phyloP scores from a whole-genome alignment of 2,888 invertebrate species.

The Vandiemenella viatica region DNA sequence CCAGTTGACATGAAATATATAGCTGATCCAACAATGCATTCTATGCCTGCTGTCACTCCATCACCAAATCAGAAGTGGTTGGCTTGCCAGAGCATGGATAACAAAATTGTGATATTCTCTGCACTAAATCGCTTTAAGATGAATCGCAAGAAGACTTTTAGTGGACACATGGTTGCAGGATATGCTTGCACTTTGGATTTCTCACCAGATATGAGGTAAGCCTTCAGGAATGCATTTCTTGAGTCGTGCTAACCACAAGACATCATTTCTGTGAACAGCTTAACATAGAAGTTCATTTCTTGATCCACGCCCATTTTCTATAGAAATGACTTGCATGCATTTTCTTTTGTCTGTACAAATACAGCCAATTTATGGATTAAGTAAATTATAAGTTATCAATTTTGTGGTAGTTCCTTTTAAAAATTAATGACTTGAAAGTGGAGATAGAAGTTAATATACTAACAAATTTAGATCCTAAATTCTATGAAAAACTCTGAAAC shows the following conservation, averaged over 20 bases:
- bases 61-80: constrained; percentile 98
- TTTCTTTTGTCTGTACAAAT: too few relatives aligned
- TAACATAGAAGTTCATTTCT: too few relatives aligned
- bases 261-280: too few relatives aligned
- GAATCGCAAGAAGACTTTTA: constrained; percentile 94
- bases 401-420: not conserved
- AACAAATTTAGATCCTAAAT: too few relatives aligned
- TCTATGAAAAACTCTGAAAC: too few relatives aligned
- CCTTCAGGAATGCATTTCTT: too few relatives aligned
- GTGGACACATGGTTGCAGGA: constrained; percentile 98
- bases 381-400: too few relatives aligned
- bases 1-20: constrained; percentile 99
- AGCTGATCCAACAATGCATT: constrained; percentile 98
- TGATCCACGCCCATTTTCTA: too few relatives aligned
- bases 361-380: too few relatives aligned
- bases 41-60: constrained; percentile 89
- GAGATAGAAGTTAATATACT: too few relatives aligned
- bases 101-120: constrained; percentile 94
- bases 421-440: not conserved
- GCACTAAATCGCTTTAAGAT: constrained; percentile 94
- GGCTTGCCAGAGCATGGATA: constrained; percentile 98
- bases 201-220: constrained; percentile 93
- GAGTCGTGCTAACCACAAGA: too few relatives aligned
- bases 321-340: too few relatives aligned
- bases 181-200: constrained; percentile 95